Evolutionary conservation across 2,797 vertebrate genomes (phyloP).

Genomic region (Pelochelys cantorii): DNA sequence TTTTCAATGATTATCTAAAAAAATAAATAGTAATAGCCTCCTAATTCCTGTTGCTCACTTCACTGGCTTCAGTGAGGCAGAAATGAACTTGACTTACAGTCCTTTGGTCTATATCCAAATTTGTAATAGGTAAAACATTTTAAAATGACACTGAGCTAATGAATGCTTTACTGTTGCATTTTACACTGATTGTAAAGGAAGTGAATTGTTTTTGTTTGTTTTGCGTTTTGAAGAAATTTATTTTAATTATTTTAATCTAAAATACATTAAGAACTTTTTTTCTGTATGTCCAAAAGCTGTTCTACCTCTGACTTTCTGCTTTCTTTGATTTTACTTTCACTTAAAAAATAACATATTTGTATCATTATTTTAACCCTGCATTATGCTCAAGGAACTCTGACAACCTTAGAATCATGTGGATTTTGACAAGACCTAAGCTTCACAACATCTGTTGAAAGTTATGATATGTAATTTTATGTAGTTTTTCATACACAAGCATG

Average conservation of each 20-base stretch:
- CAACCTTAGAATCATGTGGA: conserved; percentile 51
- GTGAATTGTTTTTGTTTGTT: neutral
- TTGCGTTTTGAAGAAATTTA: conserved; percentile 29
- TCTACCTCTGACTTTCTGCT: neutral
- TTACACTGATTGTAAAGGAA: neutral
- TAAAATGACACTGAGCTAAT: neutral
- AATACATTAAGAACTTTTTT: too few relatives aligned
- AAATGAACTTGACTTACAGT: neutral
- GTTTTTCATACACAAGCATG: conserved; percentile 60
- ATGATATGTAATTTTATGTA: conserved; percentile 61
- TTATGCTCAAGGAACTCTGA: conserved; percentile 36
- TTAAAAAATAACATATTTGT: conserved; percentile 9
- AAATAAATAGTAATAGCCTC: neutral
- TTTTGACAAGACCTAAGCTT: conserved; percentile 75
- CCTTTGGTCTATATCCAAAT: neutral
- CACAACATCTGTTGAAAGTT: conserved; percentile 87
- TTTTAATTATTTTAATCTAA: neutral
- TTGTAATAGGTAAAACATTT: conserved; percentile 25
- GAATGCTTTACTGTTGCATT: neutral
- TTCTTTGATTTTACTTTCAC: conserved; percentile 29
- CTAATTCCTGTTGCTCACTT: neutral
- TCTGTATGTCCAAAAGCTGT: neutral
- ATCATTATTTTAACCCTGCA: conserved; percentile 59
- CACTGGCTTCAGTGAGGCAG: neutral
- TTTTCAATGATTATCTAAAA: accelerated